phyloP scores from a whole-genome alignment of 2,888 invertebrate species.

The Lepidocyrtinus sp. region DNA sequence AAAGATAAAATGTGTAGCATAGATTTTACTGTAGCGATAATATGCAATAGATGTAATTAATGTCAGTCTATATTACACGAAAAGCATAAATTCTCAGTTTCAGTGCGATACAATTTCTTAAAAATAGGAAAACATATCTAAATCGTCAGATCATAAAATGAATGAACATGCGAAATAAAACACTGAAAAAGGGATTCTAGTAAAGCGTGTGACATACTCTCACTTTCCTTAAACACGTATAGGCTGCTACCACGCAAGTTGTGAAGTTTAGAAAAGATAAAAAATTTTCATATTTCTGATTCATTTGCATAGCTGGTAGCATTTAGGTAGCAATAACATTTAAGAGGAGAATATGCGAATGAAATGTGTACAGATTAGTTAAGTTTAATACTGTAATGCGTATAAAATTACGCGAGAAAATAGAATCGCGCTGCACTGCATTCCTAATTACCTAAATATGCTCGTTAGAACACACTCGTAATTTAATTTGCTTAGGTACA shows the following conservation, averaged over 20 bases:
- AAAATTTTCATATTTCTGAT: background rate
- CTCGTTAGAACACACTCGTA: background rate
- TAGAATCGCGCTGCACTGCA: too few species aligned
- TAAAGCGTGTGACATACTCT: background rate
- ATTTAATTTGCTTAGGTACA: background rate
- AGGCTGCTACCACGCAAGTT: background rate
- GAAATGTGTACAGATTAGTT: background rate
- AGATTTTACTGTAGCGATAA: background rate
- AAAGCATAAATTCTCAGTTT: background rate
- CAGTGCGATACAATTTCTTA: too few species aligned
- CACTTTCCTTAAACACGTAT: background rate
- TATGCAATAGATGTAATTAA: background rate
- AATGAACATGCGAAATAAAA: background rate
- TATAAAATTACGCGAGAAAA: too few species aligned
- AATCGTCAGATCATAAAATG: background rate
- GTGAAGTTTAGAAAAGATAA: background rate
- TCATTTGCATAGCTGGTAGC: background rate
- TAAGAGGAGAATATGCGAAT: background rate
- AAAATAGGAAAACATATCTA: background rate
- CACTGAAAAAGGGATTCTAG: background rate
- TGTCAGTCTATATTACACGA: background rate
- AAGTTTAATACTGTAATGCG: background rate
- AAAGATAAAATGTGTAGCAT: background rate
- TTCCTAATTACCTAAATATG: background rate
- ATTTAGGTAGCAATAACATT: background rate